Percentiles rank a stretch among this genome's conserved stretches.
These are phyloP conservation scores for Dasyurus viverrinus DNA, from an alignment of 2,113 vertebrate species.

Conservation along the genomic window DNA sequence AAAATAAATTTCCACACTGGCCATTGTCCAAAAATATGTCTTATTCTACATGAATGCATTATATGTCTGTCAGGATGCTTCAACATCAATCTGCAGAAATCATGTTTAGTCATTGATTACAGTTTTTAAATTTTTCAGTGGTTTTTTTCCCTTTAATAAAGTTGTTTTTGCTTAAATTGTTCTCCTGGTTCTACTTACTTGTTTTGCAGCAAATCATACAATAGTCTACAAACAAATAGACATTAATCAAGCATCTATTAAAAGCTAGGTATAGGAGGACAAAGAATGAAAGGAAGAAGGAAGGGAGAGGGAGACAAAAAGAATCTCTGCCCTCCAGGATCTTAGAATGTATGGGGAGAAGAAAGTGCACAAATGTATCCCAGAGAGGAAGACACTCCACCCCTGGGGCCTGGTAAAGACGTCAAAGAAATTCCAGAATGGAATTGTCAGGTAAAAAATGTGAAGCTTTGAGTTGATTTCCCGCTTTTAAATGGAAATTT, in stretches of 20 bases:
- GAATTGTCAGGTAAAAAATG: neutral
- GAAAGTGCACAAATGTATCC: neutral
- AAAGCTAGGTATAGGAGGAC: too few species aligned
- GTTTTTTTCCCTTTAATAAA: neutral
- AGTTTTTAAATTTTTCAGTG: neutral
- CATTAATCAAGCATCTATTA: neutral
- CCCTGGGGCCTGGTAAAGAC: neutral
- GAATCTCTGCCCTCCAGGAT: neutral
- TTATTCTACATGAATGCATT: neutral
- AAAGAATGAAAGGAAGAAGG: neutral
- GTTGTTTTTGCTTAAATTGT: neutral
- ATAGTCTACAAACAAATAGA: neutral
- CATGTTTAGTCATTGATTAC: neutral
- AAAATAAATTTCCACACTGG: neutral
- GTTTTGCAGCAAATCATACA: neutral
- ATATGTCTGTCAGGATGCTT: neutral
- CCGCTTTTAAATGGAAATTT: neutral
- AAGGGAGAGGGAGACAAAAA: neutral
- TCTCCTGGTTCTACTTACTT: neutral
- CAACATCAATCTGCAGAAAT: neutral
- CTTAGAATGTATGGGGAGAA: neutral
- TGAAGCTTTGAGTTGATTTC: neutral
- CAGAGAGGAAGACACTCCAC: neutral
- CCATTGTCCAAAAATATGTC: neutral
- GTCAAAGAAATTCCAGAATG: neutral